Base-by-base conservation (phyloP, 1,140 invertebrate genomes). In the Aphaenogaster ashmeadi region DNA sequence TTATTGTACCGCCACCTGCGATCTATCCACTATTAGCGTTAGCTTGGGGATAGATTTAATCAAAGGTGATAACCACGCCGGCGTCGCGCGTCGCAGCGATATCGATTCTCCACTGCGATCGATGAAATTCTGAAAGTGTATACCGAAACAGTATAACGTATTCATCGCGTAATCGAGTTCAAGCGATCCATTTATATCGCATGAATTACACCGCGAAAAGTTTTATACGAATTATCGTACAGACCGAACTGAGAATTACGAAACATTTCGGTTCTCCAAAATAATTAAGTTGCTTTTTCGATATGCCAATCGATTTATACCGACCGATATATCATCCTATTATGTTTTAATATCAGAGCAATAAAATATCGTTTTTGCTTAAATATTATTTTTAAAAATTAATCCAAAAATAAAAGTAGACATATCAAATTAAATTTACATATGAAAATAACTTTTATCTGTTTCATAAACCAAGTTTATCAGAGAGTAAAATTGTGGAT, bases 31-130 rank as follows among this genome's bases (percentile, higher is more conserved):
- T 71, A 89, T 83, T 64, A 67, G 72, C 86, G 72, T 78, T 66
- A 84, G 86, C 64, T 87, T 89, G 86, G 84, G 54, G 54, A 81
- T 87, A 77, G 77, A 84, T 89, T 87, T 87, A 83, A 78, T 79
- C 77, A 81, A 86, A 89, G 60, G 87, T 69, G 85, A 89, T 89
- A 87, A 87, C 52, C 85, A 56, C 60, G 60, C 52, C n/a, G 38
- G 47, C 50, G 21, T 7, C 58, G 15, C 54, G 6, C 50, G 21
- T 7, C 58, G 15, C 54, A 3, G 9, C 41, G 9, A 33, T 60
- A 60, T 84, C 44, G 69, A 84, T 60, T 41, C 54, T n/a, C 47
- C 8, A 13, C 27, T 54, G n/a, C 56, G 50, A 87, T 89, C 71
- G 64, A 89, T 87, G 47, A 71, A 78, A 87, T 54, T 83, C 56